These are phyloP conservation scores for Hybognathus amarus DNA, from an alignment of 2,797 vertebrate genomes.

Conservation along the genomic window DNA sequence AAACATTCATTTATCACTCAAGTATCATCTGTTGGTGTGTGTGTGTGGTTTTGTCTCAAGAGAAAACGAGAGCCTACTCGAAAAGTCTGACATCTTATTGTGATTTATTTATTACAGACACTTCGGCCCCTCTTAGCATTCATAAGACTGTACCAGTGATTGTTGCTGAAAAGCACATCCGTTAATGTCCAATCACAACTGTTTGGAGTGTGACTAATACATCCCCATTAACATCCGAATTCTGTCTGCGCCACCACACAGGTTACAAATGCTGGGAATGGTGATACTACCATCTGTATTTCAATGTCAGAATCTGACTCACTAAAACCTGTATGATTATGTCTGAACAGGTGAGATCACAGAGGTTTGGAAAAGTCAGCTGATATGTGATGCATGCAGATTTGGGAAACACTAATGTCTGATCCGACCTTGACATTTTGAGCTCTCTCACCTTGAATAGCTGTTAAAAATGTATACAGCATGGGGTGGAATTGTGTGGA, in stretches of 20 bases:
- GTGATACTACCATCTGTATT: constrained; percentile 26
- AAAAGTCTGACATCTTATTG: constrained; percentile 29
- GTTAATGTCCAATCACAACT: constrained; percentile 50
- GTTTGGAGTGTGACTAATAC: constrained; percentile 55
- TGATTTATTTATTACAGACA: constrained; percentile 46
- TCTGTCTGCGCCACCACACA: constrained; percentile 29
- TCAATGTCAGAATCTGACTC: constrained; percentile 14
- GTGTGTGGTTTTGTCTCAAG: constrained; percentile 24
- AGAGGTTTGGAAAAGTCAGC: not conserved
- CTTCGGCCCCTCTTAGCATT: constrained; percentile 38
- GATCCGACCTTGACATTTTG: constrained; percentile 27
- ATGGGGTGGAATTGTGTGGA: constrained; percentile 56
- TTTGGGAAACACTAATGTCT: constrained; percentile 14
- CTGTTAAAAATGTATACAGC: constrained; percentile 59
- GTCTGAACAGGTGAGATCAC: constrained; percentile 11
- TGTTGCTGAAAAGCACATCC: constrained; percentile 42
- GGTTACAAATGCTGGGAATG: constrained; percentile 45
- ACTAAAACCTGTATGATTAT: constrained; percentile 5
- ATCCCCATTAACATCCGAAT: constrained; percentile 51
- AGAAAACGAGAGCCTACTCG: not conserved
- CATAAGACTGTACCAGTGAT: constrained; percentile 35
- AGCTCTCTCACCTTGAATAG: constrained; percentile 42
- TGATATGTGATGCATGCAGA: constrained; percentile 7
- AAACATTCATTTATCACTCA: constrained; percentile 14
- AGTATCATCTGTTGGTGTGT: constrained; percentile 16